Evolutionary conservation across 2,797 vertebrate species (phyloP).

Genomic region (Eospalax fontanierii): DNA sequence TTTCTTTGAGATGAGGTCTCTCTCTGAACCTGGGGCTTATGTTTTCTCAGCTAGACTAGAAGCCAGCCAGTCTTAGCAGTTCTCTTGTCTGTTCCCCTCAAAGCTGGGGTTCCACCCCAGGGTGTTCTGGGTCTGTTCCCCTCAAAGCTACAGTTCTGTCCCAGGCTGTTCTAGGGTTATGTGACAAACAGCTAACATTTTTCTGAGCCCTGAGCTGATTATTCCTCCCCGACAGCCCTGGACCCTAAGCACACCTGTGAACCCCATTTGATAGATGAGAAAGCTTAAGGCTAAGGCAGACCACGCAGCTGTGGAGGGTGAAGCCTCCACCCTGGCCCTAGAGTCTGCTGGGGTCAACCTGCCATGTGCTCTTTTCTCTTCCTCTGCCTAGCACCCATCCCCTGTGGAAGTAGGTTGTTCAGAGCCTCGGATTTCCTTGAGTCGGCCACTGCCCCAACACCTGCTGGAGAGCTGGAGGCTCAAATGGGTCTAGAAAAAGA

Average conservation of each 20-base stretch:
- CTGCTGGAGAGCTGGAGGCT: too few species aligned
- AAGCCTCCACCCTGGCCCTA: background rate
- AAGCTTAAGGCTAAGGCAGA: background rate
- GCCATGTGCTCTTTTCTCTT: too few species aligned
- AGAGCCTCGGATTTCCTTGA: too few species aligned
- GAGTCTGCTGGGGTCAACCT: too few species aligned
- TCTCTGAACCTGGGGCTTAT: background rate
- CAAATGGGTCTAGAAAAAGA: too few species aligned
- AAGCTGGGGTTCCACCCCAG: background rate
- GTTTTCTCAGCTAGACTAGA: background rate
- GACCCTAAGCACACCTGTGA: background rate
- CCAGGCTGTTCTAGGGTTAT: background rate
- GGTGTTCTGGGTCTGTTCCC: background rate
- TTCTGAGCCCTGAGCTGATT: background rate
- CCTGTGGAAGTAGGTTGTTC: too few species aligned
- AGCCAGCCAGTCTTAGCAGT: background rate
- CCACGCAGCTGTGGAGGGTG: background rate
- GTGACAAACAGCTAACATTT: background rate
- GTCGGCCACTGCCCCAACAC: too few species aligned
- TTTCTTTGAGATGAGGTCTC: background rate
- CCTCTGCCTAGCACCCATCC: too few species aligned
- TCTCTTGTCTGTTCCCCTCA: background rate
- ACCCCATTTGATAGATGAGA: background rate
- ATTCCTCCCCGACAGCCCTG: background rate
- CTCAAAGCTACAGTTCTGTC: background rate